Percentiles rank a stretch among this genome's conserved stretches.
phyloP scores from a whole-genome alignment of 2,113 vertebrate species.

The Malurus cyaneus region DNA sequence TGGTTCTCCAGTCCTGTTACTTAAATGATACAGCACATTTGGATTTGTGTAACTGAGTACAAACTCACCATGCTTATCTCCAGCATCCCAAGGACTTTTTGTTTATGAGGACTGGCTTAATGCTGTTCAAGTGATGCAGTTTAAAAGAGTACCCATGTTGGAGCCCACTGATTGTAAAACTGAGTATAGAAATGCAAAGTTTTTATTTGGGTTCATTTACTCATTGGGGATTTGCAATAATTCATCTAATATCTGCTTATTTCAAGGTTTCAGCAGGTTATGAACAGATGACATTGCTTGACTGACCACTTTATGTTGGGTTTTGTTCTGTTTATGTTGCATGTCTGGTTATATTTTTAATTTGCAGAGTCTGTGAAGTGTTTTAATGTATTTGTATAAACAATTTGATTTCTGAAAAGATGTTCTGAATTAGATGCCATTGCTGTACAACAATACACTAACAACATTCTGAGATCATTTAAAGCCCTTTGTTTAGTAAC shows the following conservation, averaged over 20 bases:
- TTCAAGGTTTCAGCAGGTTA: not conserved
- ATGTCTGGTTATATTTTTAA: not conserved
- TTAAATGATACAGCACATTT: not conserved
- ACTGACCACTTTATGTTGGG: not conserved
- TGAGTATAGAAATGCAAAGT: not conserved
- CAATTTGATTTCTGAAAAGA: not conserved
- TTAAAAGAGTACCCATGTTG: not conserved
- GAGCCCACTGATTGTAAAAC: not conserved
- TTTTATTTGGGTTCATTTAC: not conserved
- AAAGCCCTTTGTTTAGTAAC: conserved; percentile 1
- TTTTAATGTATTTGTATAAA: conserved; percentile 16
- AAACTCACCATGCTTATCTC: not conserved
- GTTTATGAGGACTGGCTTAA: not conserved
- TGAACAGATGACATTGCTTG: not conserved
- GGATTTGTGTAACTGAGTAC: not conserved
- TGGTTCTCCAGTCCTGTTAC: not conserved
- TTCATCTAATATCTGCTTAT: not conserved
- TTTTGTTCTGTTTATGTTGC: not conserved
- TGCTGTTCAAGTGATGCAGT: not conserved
- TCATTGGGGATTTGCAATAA: not conserved
- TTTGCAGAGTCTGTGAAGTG: not conserved
- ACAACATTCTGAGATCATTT: not conserved
- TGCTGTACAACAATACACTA: not conserved
- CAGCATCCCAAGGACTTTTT: not conserved
- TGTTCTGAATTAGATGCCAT: not conserved